phyloP scores from a whole-genome alignment of 2,888 invertebrate species.

The Acrobasis suavella region DNA sequence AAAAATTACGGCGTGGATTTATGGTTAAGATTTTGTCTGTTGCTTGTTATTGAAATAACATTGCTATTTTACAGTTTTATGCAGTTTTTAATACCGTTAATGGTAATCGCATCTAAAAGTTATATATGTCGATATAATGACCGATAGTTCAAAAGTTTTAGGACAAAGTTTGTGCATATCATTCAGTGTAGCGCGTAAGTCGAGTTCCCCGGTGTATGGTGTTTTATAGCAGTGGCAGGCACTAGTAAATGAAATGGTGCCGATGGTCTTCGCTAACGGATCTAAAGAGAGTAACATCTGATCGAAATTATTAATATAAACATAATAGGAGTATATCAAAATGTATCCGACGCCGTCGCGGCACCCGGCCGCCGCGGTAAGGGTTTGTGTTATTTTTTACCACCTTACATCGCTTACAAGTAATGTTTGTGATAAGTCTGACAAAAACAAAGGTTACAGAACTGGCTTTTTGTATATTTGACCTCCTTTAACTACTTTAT shows the following conservation, averaged over 20 bases:
- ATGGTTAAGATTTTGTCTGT: conserved; percentile 64
- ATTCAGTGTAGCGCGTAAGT: conserved; percentile 72
- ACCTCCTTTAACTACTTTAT: conserved; percentile 36
- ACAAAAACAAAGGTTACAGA: neutral
- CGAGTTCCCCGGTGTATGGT: conserved; percentile 61
- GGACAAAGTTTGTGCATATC: conserved; percentile 79
- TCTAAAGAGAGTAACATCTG: conserved; percentile 67
- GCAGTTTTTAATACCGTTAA: conserved; percentile 39
- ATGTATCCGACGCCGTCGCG: conserved; percentile 90
- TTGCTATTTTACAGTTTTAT: conserved; percentile 40
- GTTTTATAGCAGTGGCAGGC: conserved; percentile 68
- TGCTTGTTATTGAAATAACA: conserved; percentile 46
- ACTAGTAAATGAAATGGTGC: conserved; percentile 65
- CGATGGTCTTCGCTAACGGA: conserved; percentile 57
- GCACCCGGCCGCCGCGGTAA: conserved; percentile 89
- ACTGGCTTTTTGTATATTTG: neutral
- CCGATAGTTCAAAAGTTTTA: conserved; percentile 72
- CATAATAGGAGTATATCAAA: conserved; percentile 44
- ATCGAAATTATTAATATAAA: conserved; percentile 48
- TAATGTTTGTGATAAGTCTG: neutral
- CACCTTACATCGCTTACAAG: conserved; percentile 23
- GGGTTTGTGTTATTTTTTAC: conserved; percentile 75
- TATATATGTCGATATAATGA: conserved; percentile 67
- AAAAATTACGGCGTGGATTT: conserved; percentile 79
- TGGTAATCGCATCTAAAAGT: conserved; percentile 46